Percentiles rank a stretch among this genome's conserved stretches.
Conservation (phyloP, 2,113 vertebrate genomes). For the Bufo bufo region DNA sequence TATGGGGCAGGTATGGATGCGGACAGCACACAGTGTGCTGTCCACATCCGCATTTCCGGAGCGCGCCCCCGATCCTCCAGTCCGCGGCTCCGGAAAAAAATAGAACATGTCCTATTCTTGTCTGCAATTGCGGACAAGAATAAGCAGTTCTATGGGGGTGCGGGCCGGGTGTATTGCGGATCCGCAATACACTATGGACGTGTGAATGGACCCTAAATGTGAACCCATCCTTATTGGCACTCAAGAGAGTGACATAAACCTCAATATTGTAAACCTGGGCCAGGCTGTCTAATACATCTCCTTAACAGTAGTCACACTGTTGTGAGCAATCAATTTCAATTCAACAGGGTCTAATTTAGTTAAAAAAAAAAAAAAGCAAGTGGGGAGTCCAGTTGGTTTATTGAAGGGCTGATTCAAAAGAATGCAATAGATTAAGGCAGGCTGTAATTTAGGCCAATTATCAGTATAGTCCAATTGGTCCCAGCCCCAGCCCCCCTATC, state of each 20-base stretch:
- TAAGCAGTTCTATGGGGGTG: too few species aligned
- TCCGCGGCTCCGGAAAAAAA: too few species aligned
- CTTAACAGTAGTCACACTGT: neutral
- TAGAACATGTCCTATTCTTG: too few species aligned
- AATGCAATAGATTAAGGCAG: neutral
- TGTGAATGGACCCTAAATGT: neutral
- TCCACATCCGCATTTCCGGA: too few species aligned
- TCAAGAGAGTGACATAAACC: neutral
- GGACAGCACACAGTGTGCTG: too few species aligned
- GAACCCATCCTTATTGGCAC: neutral
- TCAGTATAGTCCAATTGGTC: neutral
- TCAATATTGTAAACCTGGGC: neutral
- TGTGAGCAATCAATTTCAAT: neutral
- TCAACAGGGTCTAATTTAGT: constrained; percentile 8
- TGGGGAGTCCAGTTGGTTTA: neutral
- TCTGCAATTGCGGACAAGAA: too few species aligned
- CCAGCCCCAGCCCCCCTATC: neutral
- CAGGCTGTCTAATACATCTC: neutral
- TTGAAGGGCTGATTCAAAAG: neutral
- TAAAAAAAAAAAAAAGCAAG: neutral
- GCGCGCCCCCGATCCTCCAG: too few species aligned
- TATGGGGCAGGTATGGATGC: too few species aligned
- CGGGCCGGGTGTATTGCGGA: too few species aligned
- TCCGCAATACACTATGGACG: too few species aligned
- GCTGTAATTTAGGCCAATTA: neutral